Evolutionary conservation across 2,888 invertebrate species (phyloP).

Genomic region (Leucoptera coffeella): DNA sequence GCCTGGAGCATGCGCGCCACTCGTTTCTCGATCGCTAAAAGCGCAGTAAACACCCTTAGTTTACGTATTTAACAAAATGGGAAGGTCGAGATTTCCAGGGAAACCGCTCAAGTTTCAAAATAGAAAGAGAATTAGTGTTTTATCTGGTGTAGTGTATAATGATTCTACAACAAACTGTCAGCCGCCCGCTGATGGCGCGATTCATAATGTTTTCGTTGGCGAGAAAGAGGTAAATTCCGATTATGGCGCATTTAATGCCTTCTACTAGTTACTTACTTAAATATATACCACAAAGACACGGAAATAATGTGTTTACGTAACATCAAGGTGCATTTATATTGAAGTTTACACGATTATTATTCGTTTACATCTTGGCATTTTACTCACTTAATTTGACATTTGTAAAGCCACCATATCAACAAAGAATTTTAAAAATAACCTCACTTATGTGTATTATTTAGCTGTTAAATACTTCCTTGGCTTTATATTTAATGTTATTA

Average conservation of each 20-base stretch:
- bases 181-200: constrained; percentile 36
- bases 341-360: too few relatives aligned
- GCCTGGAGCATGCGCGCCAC: constrained; percentile 52
- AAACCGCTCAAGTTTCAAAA: constrained; percentile 83
- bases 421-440: too few relatives aligned
- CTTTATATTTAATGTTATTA: too few relatives aligned
- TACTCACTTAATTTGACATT: too few relatives aligned
- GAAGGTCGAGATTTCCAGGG: constrained; percentile 81
- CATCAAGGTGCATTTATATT: constrained; percentile 21
- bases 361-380: too few relatives aligned
- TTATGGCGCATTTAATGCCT: constrained; percentile 10
- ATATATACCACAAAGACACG: constrained; percentile 14
- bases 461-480: too few relatives aligned
- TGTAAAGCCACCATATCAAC: too few relatives aligned
- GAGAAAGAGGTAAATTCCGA: constrained; percentile 40
- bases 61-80: constrained; percentile 60
- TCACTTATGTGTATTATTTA: too few relatives aligned
- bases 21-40: constrained; percentile 40
- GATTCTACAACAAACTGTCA: constrained; percentile 38
- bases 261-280: constrained; percentile 14
- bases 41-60: constrained; percentile 52
- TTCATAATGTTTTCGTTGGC: constrained; percentile 39
- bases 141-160: constrained; percentile 57
- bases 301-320: constrained; percentile 46
- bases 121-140: constrained; percentile 78